Conservation (phyloP, 2,797 vertebrate genomes). For the Lates japonicus region DNA sequence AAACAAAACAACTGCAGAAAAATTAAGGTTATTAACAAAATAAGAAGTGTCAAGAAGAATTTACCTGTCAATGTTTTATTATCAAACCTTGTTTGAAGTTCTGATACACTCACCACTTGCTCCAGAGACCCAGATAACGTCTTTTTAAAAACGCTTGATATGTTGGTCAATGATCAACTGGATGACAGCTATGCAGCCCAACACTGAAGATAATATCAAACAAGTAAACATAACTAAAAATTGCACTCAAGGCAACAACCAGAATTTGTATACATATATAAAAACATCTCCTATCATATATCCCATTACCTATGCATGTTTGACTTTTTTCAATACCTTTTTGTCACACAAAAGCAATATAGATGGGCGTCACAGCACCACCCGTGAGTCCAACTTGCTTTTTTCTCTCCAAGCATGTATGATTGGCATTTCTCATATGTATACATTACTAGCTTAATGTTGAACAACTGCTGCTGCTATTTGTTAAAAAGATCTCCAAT, state of each 20-base stretch:
- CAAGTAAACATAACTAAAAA: slow-evolving; percentile 81
- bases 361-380: slow-evolving; percentile 26
- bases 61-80: slow-evolving; percentile 77
- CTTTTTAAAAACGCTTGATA: slow-evolving; percentile 75
- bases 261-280: slow-evolving; percentile 76
- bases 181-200: slow-evolving; percentile 79
- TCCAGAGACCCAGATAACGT: slow-evolving; percentile 60
- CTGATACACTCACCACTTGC: slow-evolving; percentile 59
- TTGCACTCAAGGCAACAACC: slow-evolving; percentile 83
- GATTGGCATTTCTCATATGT: slow-evolving; percentile 77
- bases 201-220: slow-evolving; percentile 84
- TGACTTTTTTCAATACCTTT: slow-evolving; percentile 66
- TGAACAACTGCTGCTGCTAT: slow-evolving; percentile 74
- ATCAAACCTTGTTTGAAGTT: slow-evolving; percentile 72
- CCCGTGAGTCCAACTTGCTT: slow-evolving; percentile 59
- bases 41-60: slow-evolving; percentile 49
- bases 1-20: slow-evolving; percentile 18
- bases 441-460: slow-evolving; percentile 70
- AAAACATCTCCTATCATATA: slow-evolving; percentile 66
- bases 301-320: slow-evolving; percentile 65
- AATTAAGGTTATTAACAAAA: slow-evolving; percentile 35
- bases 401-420: slow-evolving; percentile 43
- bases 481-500: slow-evolving; percentile 65
- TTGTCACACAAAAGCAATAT: slow-evolving; percentile 54
- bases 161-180: slow-evolving; percentile 78